phyloP scores from a whole-genome alignment of 2,113 vertebrate genomes.

The Paratilapia polleni region DNA sequence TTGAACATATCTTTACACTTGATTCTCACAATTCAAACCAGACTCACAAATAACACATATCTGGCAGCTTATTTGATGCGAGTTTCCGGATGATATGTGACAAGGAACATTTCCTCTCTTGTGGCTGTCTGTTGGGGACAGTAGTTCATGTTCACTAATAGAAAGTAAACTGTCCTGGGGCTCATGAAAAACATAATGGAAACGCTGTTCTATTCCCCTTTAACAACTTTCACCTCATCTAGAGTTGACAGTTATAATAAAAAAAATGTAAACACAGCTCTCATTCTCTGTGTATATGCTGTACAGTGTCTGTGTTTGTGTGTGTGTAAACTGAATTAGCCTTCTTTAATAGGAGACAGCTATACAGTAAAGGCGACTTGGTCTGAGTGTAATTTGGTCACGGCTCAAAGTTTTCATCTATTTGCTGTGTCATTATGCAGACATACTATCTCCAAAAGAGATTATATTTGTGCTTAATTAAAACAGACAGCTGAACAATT shows the following conservation, averaged over 20 bases:
- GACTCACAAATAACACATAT: conserved; percentile 9
- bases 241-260: conserved; percentile 58
- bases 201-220: conserved; percentile 49
- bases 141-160: conserved; percentile 59
- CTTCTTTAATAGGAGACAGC: conserved; percentile 60
- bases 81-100: conserved; percentile 39
- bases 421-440: conserved; percentile 55
- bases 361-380: conserved; percentile 38
- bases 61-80: conserved; percentile 38
- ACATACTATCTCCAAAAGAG: conserved; percentile 23
- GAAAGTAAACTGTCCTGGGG: conserved; percentile 68
- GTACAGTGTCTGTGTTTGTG: not conserved
- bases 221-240: conserved; percentile 67
- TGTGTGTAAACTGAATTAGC: conserved; percentile 43
- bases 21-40: conserved; percentile 11
- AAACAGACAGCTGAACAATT: conserved; percentile 59
- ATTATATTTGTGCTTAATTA: conserved; percentile 62
- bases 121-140: conserved; percentile 37
- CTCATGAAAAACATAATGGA: conserved; percentile 68
- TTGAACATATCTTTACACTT: not conserved
- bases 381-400: conserved; percentile 54
- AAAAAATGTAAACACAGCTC: conserved; percentile 66
- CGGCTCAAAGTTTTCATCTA: conserved; percentile 54
- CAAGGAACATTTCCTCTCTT: not conserved
- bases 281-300: conserved; percentile 16